Evolutionary conservation across 2,797 vertebrate genomes (phyloP), one percentile per base, ranked within the genome.

Genomic region (Heterohyrax brucei): DNA sequence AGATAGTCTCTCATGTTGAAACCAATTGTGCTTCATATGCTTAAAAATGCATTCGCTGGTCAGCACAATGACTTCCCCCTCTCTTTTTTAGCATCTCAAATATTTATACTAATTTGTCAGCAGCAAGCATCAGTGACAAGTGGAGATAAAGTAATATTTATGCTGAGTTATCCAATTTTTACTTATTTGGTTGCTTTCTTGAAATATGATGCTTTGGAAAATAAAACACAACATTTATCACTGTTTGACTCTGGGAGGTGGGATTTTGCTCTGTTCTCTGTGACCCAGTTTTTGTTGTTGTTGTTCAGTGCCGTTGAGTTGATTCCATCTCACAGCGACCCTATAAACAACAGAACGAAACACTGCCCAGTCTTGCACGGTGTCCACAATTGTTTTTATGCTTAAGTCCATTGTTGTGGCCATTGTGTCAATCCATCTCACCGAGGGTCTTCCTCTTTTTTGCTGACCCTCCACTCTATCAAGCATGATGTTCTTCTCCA

Each of bases 41-140:
- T 77, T 21, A 93, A 7, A 96, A 94, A 88, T 78, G 64, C 89
- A 94, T 48, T 86, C 26, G 78, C 44, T 88, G 30, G 24, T 92
- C 75, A 89, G 92, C 75, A 88, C 39, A 78, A 89, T 93, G 88
- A 81, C 14, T 86, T 33, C 21, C 48, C 26, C n/a, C n/a, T n/a
- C n/a, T n/a, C 87, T 50, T 64, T 97, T 91, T 66, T 70, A 91
- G 82, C 21, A 95, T 78, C 81, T 97, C 93, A 95, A 95, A 95
- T 90, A 93, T 96, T 97, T 97, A 89, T 96, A 94, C 33, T 92
- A 91, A 93, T 98, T 98, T 98, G 64, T 95, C 93, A 97, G 89
- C 24, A 92, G 83, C 70, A 96, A 83, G 68, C 81, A 95, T 66
- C 89, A 95, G 76, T 97, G 95, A 96, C 88, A 96, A 95, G 70